Base-by-base conservation (phyloP, 2,888 invertebrate genomes). In the Morpho deidamia region DNA sequence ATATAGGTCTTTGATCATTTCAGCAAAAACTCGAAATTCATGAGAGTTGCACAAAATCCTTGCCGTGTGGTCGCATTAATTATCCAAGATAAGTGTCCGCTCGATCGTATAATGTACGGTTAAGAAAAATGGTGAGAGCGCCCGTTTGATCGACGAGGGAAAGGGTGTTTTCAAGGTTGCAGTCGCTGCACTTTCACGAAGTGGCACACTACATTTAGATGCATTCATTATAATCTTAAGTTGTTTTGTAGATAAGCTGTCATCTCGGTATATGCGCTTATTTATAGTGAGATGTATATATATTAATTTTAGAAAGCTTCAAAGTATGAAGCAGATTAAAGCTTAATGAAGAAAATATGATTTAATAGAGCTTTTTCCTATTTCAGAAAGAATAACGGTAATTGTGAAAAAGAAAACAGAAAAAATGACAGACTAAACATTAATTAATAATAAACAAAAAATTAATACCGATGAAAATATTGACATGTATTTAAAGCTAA, bases 101-200 rank as follows among this genome's bases (percentile, higher is more conserved):
- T 77, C 72, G 76, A 84, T 81, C 77, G 74, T 74, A 77, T 83
- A 82, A 85, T 82, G 72, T 74, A 78, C 74, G 76, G 79, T 76
- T 76, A 78, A 72, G 74, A 74, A 78, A 78, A 80, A 78, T 74
- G 73, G 78, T 76, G 78, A 77, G 81, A 77, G 79, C 76, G 70
- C 66, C 64, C 60, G 67, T 74, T 77, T 88, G 85, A 88, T 86
- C 81, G 82, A 89, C 85, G 86, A 87, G 87, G 86, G 88, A 89
- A 88, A 88, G 88, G 83, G 73, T 73, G 72, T 62, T 69, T 61
- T 81, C 86, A 86, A 88, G 87, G 87, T 68, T 85, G 80, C 74
- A 76, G 72, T 66, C 76, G 74, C 73, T 87, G 87, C 85, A 88
- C 89, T 88, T 88, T 87, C 88, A 76, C 84, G 76, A 80, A 81